Percentiles rank a stretch among this genome's conserved stretches.
Evolutionary conservation across 2,888 invertebrate genomes (phyloP).

Genomic region (Andrena bucephala): DNA sequence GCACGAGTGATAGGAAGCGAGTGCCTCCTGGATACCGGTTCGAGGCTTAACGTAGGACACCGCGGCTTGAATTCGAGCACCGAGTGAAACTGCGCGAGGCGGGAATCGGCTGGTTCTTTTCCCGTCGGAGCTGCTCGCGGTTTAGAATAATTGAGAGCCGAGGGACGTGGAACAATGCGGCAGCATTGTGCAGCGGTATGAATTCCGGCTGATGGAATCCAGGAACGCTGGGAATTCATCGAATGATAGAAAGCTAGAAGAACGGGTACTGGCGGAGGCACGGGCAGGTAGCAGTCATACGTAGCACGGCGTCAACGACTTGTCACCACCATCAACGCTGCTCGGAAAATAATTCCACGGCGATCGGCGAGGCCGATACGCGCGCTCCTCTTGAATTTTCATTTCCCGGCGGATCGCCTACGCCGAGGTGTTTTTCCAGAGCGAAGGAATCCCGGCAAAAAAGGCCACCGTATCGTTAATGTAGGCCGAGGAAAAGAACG

Average conservation of each 20-base stretch:
- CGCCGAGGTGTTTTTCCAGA: conserved; percentile 36
- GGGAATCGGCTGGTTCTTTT: conserved; percentile 33
- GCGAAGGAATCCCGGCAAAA: conserved; percentile 25
- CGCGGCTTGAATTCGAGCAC: neutral
- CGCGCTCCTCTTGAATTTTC: conserved; percentile 29
- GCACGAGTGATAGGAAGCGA: neutral
- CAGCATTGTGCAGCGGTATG: conserved; percentile 66
- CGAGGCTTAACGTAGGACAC: neutral
- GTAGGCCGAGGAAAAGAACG: neutral
- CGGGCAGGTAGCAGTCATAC: conserved; percentile 32
- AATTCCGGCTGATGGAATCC: conserved; percentile 58
- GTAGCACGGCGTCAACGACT: conserved; percentile 54
- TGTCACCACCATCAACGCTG: conserved; percentile 20
- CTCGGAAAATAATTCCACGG: conserved; percentile 27
- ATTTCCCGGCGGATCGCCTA: conserved; percentile 12
- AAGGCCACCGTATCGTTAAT: conserved; percentile 8
- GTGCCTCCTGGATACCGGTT: neutral
- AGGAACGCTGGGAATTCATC: conserved; percentile 64
- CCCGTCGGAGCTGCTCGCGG: neutral
- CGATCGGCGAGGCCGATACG: neutral
- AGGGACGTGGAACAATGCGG: conserved; percentile 62
- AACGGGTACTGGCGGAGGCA: conserved; percentile 45
- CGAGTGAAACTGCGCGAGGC: neutral
- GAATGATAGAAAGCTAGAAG: conserved; percentile 65
- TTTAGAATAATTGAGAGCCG: conserved; percentile 46